These are phyloP conservation scores for Drosophila pectinifera DNA, from an alignment of 1,140 invertebrate species.

Conservation along the genomic window DNA sequence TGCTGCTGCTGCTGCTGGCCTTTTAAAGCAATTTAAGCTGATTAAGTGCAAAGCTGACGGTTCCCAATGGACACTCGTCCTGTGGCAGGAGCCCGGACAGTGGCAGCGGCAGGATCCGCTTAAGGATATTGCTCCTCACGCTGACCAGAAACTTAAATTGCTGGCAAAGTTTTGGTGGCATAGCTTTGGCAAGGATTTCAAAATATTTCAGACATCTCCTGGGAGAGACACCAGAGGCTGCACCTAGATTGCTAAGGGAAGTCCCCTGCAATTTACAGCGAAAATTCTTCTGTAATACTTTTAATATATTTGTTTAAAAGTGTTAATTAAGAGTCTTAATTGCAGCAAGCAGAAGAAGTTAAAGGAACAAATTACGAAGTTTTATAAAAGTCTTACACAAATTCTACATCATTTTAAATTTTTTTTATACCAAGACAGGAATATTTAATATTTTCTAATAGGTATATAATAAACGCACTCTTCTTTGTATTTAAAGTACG, in stretches of 20 bases:
- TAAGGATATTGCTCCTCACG: conserved; percentile 48
- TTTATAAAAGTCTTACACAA: too few relatives aligned
- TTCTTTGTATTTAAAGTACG: neutral
- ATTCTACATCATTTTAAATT: too few relatives aligned
- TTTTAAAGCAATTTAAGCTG: conserved; percentile 74
- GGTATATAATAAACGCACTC: neutral
- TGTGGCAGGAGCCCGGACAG: conserved; percentile 20
- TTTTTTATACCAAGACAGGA: too few relatives aligned
- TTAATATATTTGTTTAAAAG: conserved; percentile 1
- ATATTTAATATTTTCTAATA: too few relatives aligned
- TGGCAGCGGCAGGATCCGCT: conserved; percentile 29
- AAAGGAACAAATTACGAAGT: too few relatives aligned
- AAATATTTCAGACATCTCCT: conserved; percentile 37
- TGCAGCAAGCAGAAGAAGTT: neutral
- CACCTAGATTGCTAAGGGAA: neutral
- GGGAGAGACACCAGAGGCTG: conserved; percentile 12
- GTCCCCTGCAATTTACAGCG: conserved; percentile 2
- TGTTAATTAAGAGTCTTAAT: neutral
- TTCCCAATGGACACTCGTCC: conserved; percentile 33
- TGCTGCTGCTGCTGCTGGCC: conserved; percentile 11
- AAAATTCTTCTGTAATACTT: neutral
- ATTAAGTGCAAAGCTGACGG: conserved; percentile 66
- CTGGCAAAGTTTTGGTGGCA: conserved; percentile 32
- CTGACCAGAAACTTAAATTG: conserved; percentile 52
- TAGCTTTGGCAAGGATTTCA: conserved; percentile 22